Evolutionary conservation across 2,888 invertebrate species (phyloP), one percentile per base, ranked within the genome.

Genomic region (Abrostola tripartita): DNA sequence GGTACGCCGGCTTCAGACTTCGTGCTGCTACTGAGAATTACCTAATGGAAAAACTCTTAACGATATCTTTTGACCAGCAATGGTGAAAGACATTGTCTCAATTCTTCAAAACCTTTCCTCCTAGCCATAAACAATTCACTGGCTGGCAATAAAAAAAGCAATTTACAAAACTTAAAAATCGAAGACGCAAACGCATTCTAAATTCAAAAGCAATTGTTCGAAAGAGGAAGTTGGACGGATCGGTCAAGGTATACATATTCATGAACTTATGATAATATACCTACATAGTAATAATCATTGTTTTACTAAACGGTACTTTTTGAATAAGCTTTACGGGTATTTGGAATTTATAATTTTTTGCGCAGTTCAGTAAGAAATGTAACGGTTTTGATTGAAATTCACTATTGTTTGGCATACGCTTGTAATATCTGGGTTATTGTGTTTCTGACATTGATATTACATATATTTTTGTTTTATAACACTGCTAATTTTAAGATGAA

Each of bases 161-260:
- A 47, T 44, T 47, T 9, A 24, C 24, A 24, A 24, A 40, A 40
- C 9, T 9, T 24, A 37, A 49, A 40, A 40, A 14, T 14, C 47
- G 6, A 42, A 49, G 67, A n/a, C 49, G 14, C 38, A 12, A 50
- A 52, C 59, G 38, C 51, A 60, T 66, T 54, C 50, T n/a, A 41
- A 56, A 52, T 38, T 50, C 44, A 40, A 52, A 74, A 64, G 44
- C 59, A 60, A 53, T 64, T 41, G 36, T 36, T 41, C 36, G 49
- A 53, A 67, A 54, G 52, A 78, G 76, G 76, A 76, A 78, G 63
- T 71, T 54, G 49, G 12, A 61, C 54, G 71, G 50, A 71, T 63
- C 63, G 79, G 76, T 78, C 76, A 76, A 78, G 79, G 79, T 49
- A 78, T 76, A 40, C 62, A 76, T 76, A 78, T 76, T 75, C 76